Conservation (phyloP, 2,113 vertebrate genomes). For the Hippocampus barbouri region DNA sequence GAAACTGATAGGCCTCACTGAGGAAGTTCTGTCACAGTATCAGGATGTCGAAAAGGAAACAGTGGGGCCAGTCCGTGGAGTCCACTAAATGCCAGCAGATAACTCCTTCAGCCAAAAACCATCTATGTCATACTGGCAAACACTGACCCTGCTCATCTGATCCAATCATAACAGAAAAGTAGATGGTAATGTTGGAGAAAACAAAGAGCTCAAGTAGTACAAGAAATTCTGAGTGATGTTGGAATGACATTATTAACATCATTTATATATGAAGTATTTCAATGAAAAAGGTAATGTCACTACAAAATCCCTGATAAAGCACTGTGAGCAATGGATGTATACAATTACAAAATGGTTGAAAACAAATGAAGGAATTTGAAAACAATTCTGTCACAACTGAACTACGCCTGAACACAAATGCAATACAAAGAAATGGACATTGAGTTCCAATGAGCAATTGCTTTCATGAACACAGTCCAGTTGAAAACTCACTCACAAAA, state of each 20-base stretch:
- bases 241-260: not conserved
- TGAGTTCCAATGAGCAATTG: no score
- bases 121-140: slow-evolving; percentile 23
- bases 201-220: not conserved
- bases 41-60: slow-evolving; percentile 68
- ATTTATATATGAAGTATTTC: no score
- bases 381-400: no score
- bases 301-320: no score
- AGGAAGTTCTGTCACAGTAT: slow-evolving; percentile 77
- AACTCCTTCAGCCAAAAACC: slow-evolving; percentile 13
- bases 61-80: slow-evolving; percentile 46
- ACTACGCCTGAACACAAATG: no score
- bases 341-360: no score
- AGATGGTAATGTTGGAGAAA: not conserved
- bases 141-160: slow-evolving; percentile 15
- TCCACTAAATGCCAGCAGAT: slow-evolving; percentile 55
- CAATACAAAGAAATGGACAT: no score
- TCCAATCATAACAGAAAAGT: slow-evolving; percentile 46
- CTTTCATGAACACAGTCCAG: no score
- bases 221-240: not conserved
- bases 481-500: no score
- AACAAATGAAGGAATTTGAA: no score
- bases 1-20: slow-evolving; percentile 66
- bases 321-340: no score
- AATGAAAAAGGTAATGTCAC: no score